A percentile compares a stretch with the other conserved stretches of the same genome.
Conservation (phyloP, 2,113 vertebrate genomes). For the Mellivora capensis region DNA sequence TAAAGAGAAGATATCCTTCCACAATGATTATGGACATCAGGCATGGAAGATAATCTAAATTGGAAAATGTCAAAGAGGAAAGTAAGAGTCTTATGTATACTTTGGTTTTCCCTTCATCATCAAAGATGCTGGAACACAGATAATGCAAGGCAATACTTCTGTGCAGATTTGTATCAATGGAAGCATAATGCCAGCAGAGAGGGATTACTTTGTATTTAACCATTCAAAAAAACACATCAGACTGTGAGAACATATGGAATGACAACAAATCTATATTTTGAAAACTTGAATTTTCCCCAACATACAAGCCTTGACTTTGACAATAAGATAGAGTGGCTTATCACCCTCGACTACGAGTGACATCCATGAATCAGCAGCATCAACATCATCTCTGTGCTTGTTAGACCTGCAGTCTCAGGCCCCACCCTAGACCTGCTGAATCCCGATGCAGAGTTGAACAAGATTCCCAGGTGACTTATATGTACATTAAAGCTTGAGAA, state of each 20-base stretch:
- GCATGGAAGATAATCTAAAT: neutral
- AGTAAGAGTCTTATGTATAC: neutral
- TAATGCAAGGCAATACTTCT: neutral
- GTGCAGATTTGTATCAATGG: neutral
- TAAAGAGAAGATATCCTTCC: neutral
- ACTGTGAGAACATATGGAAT: neutral
- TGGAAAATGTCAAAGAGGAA: conserved; percentile 5
- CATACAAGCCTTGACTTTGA: neutral
- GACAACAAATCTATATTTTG: neutral
- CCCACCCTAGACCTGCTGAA: neutral
- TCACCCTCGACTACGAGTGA: neutral
- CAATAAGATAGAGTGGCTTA: neutral
- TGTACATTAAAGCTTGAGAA: neutral
- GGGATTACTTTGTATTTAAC: neutral
- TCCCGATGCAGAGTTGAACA: neutral
- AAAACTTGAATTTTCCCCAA: neutral
- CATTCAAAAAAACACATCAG: neutral
- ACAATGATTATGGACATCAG: neutral
- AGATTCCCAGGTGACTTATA: neutral
- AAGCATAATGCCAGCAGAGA: neutral
- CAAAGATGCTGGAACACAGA: neutral
- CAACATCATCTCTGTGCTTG: neutral
- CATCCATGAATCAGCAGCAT: neutral
- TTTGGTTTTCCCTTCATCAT: neutral
- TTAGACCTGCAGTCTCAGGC: neutral